phyloP scores from a whole-genome alignment of 2,888 invertebrate species.

The Myathropa florea region DNA sequence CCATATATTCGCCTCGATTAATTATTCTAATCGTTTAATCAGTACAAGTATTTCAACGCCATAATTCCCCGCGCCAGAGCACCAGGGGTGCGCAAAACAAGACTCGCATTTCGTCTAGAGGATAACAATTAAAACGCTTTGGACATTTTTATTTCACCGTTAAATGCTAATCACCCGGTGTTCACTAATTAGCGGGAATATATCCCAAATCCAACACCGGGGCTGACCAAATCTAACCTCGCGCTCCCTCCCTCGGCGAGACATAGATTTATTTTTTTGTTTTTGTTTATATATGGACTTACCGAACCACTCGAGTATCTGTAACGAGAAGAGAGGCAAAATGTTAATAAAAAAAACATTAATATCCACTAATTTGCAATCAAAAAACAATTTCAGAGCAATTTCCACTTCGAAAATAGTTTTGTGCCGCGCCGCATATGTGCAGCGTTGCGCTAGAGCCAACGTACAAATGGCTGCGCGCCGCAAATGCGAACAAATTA shows the following conservation, averaged over 20 bases:
- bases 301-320: slow-evolving; percentile 54
- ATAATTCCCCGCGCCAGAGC: neutral
- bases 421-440: slow-evolving; percentile 26
- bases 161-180: slow-evolving; percentile 20
- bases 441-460: slow-evolving; percentile 43
- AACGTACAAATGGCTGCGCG: slow-evolving; percentile 58
- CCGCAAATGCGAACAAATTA: slow-evolving; percentile 66
- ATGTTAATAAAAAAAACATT: slow-evolving; percentile 53
- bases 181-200: slow-evolving; percentile 6
- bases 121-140: slow-evolving; percentile 28
- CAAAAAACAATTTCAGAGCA: slow-evolving; percentile 69
- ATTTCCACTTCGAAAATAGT: slow-evolving; percentile 63
- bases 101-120: neutral
- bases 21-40: slow-evolving; percentile 31
- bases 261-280: neutral
- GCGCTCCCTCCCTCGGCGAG: neutral
- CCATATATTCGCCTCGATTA: neutral
- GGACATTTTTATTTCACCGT: slow-evolving; percentile 19
- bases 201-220: neutral
- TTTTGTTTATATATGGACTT: slow-evolving; percentile 38
- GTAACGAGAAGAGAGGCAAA: slow-evolving; percentile 38
- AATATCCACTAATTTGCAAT: slow-evolving; percentile 69
- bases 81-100: neutral
- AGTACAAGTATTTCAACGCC: neutral
- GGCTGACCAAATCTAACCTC: slow-evolving; percentile 1